Percentiles rank a stretch among this genome's conserved stretches.
These are phyloP conservation scores for Sylvia atricapilla DNA, from an alignment of 2,113 vertebrate genomes.

Conservation along the genomic window DNA sequence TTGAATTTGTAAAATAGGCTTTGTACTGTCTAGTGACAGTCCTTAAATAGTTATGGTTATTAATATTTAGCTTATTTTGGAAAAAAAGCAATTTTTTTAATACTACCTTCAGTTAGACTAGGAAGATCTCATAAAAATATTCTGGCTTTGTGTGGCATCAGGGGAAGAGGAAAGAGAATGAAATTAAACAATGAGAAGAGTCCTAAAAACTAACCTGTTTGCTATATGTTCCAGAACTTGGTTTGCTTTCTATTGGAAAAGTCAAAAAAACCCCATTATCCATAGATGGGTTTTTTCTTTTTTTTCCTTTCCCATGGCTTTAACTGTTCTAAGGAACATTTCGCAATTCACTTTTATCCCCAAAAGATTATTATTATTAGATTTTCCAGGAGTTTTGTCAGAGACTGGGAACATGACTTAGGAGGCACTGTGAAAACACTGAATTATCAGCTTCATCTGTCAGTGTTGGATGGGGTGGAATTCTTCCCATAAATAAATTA, in stretches of 20 bases:
- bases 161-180: not conserved
- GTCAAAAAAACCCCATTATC: not conserved
- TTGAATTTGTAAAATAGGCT: not conserved
- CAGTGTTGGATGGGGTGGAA: not conserved
- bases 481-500: not conserved
- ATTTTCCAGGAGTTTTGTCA: not conserved
- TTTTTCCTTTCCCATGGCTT: not conserved
- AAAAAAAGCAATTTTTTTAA: not conserved
- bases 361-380: not conserved
- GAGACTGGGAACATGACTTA: not conserved
- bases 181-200: not conserved
- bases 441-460: not conserved
- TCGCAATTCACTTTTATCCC: not conserved
- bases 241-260: not conserved
- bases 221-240: not conserved
- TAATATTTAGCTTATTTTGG: not conserved
- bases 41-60: not conserved
- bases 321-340: not conserved
- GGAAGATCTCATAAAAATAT: not conserved
- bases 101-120: not conserved
- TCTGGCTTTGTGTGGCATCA: not conserved
- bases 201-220: not conserved
- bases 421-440: not conserved
- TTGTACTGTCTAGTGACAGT: not conserved
- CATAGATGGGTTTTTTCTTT: fast-evolving